A percentile compares a stretch with the other conserved stretches of the same genome.
phyloP scores from a whole-genome alignment of 1,140 invertebrate species.

The Amyelois transitella region DNA sequence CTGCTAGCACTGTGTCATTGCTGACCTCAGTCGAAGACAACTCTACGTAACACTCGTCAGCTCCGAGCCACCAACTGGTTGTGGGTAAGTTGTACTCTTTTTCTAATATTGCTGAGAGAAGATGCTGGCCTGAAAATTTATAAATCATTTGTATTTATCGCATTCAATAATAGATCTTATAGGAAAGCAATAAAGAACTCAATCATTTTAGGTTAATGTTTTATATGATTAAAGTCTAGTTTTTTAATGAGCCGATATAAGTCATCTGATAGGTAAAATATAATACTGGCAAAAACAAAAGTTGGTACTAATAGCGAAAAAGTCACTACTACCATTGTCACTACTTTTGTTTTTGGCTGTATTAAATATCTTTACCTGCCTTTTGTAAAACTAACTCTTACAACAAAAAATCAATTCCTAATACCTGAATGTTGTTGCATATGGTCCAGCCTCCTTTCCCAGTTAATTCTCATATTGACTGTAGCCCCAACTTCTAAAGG shows the following conservation, averaged over 20 bases:
- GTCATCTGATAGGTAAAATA: too few relatives aligned
- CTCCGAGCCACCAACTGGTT: constrained; percentile 87
- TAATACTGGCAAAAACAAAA: too few relatives aligned
- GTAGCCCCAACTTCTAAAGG: constrained; percentile 77
- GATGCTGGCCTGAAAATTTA: constrained; percentile 81
- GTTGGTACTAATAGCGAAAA: too few relatives aligned
- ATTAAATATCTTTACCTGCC: too few relatives aligned
- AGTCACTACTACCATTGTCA: too few relatives aligned
- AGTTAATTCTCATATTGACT: constrained; percentile 81
- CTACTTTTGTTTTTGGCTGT: too few relatives aligned
- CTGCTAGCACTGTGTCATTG: constrained; percentile 66
- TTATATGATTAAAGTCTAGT: too few relatives aligned
- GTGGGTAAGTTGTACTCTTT: constrained; percentile 80
- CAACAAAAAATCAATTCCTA: background rate
- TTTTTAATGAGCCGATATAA: too few relatives aligned
- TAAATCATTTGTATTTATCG: background rate
- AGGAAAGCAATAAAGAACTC: too few relatives aligned
- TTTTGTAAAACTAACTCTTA: too few relatives aligned
- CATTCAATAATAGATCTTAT: too few relatives aligned
- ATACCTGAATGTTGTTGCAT: constrained; percentile 93
- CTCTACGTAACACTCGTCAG: constrained; percentile 80
- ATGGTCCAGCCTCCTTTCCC: constrained; percentile 87
- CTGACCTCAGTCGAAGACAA: constrained; percentile 73
- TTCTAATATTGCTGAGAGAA: constrained; percentile 86
- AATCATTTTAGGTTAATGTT: too few relatives aligned